A percentile compares a stretch with the other conserved stretches of the same genome.
Evolutionary conservation across 2,888 invertebrate species (phyloP).

Genomic region (Rhynchonema sp.): DNA sequence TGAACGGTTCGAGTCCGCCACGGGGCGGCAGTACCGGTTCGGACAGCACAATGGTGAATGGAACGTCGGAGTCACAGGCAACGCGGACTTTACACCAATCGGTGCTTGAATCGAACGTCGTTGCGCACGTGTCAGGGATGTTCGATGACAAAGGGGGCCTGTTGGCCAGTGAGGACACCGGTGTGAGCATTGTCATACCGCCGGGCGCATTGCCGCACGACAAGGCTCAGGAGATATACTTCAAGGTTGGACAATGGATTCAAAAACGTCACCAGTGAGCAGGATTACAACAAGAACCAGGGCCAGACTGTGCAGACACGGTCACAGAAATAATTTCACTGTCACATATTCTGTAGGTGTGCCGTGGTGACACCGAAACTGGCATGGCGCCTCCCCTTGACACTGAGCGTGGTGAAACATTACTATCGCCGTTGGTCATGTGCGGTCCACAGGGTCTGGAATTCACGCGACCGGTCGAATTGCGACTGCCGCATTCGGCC

Average conservation of each 20-base stretch:
- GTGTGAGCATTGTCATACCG: conserved; percentile 70
- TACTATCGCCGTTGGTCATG: conserved; percentile 82
- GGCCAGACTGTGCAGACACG: too few species aligned
- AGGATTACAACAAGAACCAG: too few species aligned
- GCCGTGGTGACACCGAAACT: conserved; percentile 13
- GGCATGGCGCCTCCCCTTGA: conserved; percentile 54
- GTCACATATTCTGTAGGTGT: conserved; percentile 11
- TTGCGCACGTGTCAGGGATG: conserved; percentile 11
- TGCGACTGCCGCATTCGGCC: conserved; percentile 56
- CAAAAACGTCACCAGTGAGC: too few species aligned
- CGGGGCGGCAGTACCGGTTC: background rate
- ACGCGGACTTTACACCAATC: background rate
- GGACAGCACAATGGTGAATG: background rate
- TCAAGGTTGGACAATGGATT: conserved; percentile 46
- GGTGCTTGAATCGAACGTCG: conserved; percentile 5
- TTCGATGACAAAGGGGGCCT: conserved; percentile 44
- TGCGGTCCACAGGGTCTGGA: conserved; percentile 80
- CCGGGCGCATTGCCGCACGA: conserved; percentile 64
- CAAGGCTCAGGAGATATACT: conserved; percentile 71
- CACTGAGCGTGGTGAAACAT: conserved; percentile 77
- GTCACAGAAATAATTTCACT: too few species aligned
- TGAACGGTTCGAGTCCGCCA: background rate
- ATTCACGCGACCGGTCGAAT: conserved; percentile 68
- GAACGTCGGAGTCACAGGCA: background rate
- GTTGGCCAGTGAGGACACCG: conserved; percentile 65